phyloP scores from a whole-genome alignment of 2,113 vertebrate genomes.

The Sinosuthora webbiana region DNA sequence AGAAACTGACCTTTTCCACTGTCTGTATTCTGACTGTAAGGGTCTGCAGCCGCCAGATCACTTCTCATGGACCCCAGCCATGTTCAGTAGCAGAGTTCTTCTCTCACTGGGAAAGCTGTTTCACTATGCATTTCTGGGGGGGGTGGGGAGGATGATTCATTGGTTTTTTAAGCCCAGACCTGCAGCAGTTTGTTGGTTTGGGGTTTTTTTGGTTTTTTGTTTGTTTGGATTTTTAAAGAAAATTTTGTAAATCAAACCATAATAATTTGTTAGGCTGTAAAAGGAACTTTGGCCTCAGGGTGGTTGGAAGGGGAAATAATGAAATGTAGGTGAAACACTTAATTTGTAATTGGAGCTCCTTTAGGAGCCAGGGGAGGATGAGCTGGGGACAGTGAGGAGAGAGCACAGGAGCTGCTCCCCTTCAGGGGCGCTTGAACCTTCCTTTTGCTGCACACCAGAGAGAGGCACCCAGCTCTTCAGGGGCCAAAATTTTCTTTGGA shows the following conservation, averaged over 20 bases:
- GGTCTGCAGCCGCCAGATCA: neutral
- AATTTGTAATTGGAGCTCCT: neutral
- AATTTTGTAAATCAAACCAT: neutral
- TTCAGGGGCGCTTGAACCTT: neutral
- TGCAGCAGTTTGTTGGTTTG: neutral
- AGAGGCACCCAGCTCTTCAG: neutral
- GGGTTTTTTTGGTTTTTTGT: neutral
- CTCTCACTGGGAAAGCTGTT: neutral
- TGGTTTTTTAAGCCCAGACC: neutral
- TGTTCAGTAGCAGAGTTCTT: neutral
- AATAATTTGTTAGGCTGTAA: neutral
- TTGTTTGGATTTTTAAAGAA: neutral
- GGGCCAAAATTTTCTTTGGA: neutral
- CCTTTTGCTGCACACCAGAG: accelerated
- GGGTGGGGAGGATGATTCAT: neutral
- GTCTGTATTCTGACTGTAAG: neutral
- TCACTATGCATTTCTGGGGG: neutral
- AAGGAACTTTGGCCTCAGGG: neutral
- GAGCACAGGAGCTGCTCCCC: neutral
- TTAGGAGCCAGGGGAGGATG: neutral
- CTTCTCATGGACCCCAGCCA: neutral
- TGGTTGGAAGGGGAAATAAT: neutral
- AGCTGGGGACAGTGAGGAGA: neutral
- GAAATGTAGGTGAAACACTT: neutral
- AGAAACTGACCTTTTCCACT: neutral